Evolutionary conservation across 2,888 invertebrate species (phyloP).

Genomic region (Synanthedon myopaeformis): DNA sequence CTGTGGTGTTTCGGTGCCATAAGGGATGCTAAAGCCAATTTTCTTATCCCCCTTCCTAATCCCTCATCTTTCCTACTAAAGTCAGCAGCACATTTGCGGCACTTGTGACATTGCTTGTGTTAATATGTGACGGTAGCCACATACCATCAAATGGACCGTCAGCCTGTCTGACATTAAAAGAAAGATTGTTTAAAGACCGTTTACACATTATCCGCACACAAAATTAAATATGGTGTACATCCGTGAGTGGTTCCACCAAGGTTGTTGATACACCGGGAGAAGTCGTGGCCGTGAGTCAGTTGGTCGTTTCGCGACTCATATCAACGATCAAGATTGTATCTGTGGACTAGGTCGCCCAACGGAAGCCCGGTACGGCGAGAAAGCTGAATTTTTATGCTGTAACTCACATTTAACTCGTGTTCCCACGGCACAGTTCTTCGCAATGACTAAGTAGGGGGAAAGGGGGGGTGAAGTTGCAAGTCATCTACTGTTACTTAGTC

Average conservation of each 20-base stretch:
- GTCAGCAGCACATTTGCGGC: no score
- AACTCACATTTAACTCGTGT: slow-evolving; percentile 30
- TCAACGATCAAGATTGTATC: slow-evolving; percentile 57
- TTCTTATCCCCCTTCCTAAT: no score
- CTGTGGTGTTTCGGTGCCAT: no score
- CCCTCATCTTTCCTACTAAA: no score
- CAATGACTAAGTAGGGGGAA: slow-evolving; percentile 13
- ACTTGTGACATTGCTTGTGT: no score
- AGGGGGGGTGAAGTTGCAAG: background rate
- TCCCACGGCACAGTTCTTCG: slow-evolving; percentile 45
- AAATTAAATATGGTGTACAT: background rate
- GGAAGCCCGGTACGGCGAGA: slow-evolving; percentile 54
- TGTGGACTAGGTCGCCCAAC: slow-evolving; percentile 32
- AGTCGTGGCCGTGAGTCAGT: slow-evolving; percentile 28
- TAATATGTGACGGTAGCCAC: no score
- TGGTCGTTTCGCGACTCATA: slow-evolving; percentile 39
- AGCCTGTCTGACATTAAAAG: no score
- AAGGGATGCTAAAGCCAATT: no score
- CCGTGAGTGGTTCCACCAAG: background rate
- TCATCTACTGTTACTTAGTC: slow-evolving; percentile 4
- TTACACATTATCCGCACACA: no score
- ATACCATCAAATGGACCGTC: no score
- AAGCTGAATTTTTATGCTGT: slow-evolving; percentile 54
- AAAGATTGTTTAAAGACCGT: no score
- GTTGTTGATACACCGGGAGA: slow-evolving; percentile 3